Conservation (phyloP, 2,797 vertebrate genomes). For the Cyclopterus lumpus region DNA sequence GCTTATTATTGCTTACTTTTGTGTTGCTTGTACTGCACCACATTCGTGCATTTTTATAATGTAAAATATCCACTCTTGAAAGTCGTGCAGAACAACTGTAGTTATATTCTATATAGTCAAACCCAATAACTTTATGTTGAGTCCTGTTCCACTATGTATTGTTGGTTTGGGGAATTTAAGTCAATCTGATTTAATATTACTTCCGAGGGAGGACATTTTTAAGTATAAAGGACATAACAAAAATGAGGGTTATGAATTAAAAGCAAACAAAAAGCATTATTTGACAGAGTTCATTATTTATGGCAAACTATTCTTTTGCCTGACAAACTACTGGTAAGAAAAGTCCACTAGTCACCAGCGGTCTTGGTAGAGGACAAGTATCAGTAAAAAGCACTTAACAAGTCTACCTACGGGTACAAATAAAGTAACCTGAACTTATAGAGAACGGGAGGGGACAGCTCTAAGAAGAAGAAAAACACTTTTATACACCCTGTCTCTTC, state of each 20-base stretch:
- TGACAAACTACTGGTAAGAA: no score
- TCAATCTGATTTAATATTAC: not conserved
- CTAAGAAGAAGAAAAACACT: not conserved
- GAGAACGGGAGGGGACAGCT: not conserved
- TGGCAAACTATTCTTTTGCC: not conserved
- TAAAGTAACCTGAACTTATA: no score
- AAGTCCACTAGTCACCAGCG: not conserved
- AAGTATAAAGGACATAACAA: not conserved
- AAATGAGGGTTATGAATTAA: not conserved
- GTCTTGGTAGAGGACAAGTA: not conserved
- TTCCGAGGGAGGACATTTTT: not conserved
- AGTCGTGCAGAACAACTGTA: not conserved
- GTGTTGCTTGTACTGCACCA: not conserved
- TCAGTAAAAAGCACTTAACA: no score
- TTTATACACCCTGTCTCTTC: constrained; percentile 1
- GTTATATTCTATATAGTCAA: not conserved
- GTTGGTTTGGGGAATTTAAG: not conserved
- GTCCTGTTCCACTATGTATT: not conserved
- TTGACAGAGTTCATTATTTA: not conserved
- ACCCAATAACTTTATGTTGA: not conserved
- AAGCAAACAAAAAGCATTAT: not conserved
- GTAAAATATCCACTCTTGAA: not conserved
- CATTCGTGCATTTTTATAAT: not conserved
- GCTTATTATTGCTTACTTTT: not conserved
- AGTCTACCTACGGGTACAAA: no score